Base-by-base conservation (phyloP, 2,113 vertebrate genomes). In the Chloropsis cyanopogon region DNA sequence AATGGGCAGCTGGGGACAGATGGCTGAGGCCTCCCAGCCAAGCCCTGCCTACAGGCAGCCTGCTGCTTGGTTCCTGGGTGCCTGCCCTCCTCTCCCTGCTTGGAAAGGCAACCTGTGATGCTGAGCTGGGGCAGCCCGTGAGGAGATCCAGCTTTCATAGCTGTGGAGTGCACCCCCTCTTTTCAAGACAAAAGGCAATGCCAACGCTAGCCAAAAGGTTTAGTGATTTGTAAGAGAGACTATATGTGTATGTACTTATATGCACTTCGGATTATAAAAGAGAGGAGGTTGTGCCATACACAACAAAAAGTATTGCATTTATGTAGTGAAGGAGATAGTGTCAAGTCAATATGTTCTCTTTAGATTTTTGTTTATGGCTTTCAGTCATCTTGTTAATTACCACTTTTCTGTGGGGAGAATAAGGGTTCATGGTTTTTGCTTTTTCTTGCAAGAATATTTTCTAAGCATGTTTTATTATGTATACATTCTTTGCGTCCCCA, bases 341-440 rank as follows among this genome's bases (percentile, higher is more conserved):
- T 80, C 50, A 66, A 23, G 49, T 86, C 65, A 72, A 77, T 83
- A 6, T 35, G 12, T 44, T 53, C 52, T n/a, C 68, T 90, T 69
- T 35, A 44, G 25, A 65, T 68, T 72, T 69, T 28, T 72, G 7
- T 70, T 75, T 61, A 84, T 0, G 0, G 4, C 59, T 95, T 96
- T 88, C 59, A 73, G 52, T 88, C n/a, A 53, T 88, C 54, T 92
- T 47, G 56, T 90, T 77, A 82, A 88, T 88, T 86, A 88, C 41
- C 10, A 25, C 39, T 83, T 88, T 83, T 84, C 44, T 93, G 9
- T 78, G 56, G 25, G 29, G 44, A 92, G 20, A 53, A 5, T 56
- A 76, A 82, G 28, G 23, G 28, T 88, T 92, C 80, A 46, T 79
- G n/a, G 5, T 53, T 60, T 82, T 70, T 35, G 81, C 20, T 81